Conservation (phyloP, 2,888 invertebrate species). For the Neria commutata region DNA sequence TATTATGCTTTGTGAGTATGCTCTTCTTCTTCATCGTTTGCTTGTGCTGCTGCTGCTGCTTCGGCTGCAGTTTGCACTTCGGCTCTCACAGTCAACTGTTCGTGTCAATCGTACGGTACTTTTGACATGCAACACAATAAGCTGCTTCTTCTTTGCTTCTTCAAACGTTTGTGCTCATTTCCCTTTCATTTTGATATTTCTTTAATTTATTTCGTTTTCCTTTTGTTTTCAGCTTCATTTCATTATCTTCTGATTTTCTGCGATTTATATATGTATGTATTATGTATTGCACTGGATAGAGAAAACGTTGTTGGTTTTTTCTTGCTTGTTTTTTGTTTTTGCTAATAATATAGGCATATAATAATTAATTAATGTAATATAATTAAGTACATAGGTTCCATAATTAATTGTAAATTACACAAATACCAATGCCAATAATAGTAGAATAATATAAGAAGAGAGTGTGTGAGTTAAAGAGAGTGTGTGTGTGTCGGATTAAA, state of each 20-base stretch:
- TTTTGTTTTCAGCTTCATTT: slow-evolving; percentile 2
- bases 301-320: slow-evolving; percentile 21
- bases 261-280: slow-evolving; percentile 1
- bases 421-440: slow-evolving; percentile 14
- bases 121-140: too few species aligned
- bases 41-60: neutral
- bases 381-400: slow-evolving; percentile 18
- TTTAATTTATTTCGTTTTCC: slow-evolving; percentile 9
- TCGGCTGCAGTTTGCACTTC: neutral
- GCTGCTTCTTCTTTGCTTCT: neutral
- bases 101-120: neutral
- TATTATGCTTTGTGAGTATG: neutral
- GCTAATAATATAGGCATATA: slow-evolving; percentile 21
- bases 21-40: neutral
- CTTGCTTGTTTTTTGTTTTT: too few species aligned
- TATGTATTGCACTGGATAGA: slow-evolving; percentile 26
- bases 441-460: slow-evolving; percentile 16
- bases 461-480: too few species aligned
- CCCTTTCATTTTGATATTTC: neutral
- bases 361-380: slow-evolving; percentile 24
- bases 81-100: neutral
- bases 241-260: neutral
- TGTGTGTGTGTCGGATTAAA: too few species aligned
- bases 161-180: neutral
- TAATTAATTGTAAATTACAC: too few species aligned